Percentiles rank a stretch among this genome's conserved stretches.
Conservation (phyloP, 2,113 vertebrate species). For the Dicaeum eximium region DNA sequence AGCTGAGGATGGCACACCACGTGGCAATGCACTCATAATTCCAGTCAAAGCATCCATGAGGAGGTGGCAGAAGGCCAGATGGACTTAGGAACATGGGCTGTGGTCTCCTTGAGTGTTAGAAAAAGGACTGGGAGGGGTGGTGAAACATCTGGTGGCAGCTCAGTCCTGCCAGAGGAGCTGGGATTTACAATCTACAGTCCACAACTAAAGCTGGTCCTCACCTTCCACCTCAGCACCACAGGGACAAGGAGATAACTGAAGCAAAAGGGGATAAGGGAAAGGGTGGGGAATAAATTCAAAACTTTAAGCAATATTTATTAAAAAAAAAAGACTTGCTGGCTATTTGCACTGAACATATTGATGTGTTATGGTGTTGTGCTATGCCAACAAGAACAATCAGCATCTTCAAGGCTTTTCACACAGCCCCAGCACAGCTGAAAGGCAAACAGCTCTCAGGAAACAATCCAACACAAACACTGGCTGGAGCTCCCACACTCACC, state of each 20-base stretch:
- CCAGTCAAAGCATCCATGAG: not conserved
- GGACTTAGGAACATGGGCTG: not conserved
- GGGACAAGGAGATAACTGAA: not conserved
- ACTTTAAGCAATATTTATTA: not conserved
- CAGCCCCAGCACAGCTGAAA: conserved; percentile 30
- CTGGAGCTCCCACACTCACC: not conserved
- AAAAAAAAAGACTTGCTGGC: not conserved
- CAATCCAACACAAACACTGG: conserved; percentile 32
- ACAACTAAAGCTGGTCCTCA: not conserved
- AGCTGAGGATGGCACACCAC: not conserved
- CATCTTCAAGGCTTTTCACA: conserved; percentile 49
- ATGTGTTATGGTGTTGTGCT: not conserved
- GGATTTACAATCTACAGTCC: not conserved
- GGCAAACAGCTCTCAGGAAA: conserved; percentile 34
- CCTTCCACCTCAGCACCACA: not conserved
- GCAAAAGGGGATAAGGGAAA: not conserved
- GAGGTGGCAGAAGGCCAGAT: not conserved
- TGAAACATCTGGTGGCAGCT: not conserved
- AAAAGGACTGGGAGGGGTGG: not conserved
- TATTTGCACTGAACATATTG: conserved; percentile 15
- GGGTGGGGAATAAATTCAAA: not conserved
- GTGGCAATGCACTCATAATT: not conserved
- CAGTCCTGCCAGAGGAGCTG: not conserved
- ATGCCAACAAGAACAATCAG: conserved; percentile 52
- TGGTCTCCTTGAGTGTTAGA: not conserved